These are phyloP conservation scores for Scarus forsteni DNA, from an alignment of 2,797 vertebrate genomes.

Conservation along the genomic window DNA sequence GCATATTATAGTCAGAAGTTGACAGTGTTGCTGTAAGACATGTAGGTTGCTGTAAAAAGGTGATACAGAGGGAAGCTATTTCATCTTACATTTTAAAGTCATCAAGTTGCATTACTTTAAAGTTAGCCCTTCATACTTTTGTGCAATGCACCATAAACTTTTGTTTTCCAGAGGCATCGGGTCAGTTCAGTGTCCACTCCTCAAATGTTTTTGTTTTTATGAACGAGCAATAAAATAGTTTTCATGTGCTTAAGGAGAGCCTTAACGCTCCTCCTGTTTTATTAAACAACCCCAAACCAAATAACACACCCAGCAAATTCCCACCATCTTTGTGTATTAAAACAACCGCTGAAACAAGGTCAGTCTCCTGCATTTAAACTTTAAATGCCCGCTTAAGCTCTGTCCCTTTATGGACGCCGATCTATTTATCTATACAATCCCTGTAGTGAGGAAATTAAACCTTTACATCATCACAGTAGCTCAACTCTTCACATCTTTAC, in stretches of 20 bases:
- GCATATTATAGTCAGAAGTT: no score
- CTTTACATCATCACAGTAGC: conserved; percentile 46
- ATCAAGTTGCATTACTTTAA: no score
- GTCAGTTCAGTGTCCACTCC: not conserved
- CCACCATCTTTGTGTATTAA: conserved; percentile 3
- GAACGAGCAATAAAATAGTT: conserved; percentile 5
- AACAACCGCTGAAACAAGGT: conserved; percentile 10
- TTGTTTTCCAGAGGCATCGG: not conserved
- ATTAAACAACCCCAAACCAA: conserved; percentile 23
- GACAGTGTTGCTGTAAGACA: no score
- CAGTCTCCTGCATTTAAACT: conserved; percentile 14
- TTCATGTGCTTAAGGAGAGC: conserved; percentile 12
- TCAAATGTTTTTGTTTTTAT: not conserved
- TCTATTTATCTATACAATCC: conserved; percentile 27
- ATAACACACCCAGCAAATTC: conserved; percentile 9
- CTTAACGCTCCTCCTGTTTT: not conserved
- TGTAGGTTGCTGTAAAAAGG: no score
- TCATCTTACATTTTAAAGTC: no score
- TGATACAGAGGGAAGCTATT: no score
- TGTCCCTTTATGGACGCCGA: conserved; percentile 26
- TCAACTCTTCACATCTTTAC: conserved; percentile 23
- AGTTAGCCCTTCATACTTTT: not conserved
- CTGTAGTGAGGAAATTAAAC: conserved; percentile 47
- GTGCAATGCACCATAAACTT: conserved; percentile 5
- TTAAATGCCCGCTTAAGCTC: conserved; percentile 31